Conservation (phyloP, 1,140 invertebrate species). For the Neodiprion fabricii region DNA sequence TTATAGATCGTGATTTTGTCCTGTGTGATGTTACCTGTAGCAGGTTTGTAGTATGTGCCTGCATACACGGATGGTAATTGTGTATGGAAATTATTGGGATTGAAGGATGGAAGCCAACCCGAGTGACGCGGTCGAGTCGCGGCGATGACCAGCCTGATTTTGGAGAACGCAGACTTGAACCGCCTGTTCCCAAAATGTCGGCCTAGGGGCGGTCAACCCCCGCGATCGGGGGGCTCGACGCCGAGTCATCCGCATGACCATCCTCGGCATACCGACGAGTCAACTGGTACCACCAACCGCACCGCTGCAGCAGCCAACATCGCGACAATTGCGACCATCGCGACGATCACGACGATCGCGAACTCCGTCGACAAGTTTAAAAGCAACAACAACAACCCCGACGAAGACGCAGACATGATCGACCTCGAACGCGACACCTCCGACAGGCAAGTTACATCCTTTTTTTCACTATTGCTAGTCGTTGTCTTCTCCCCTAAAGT, state of each 20-base stretch:
- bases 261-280: slow-evolving; percentile 41
- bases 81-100: not conserved
- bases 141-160: slow-evolving; percentile 63
- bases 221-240: slow-evolving; percentile 44
- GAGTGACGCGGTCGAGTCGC: slow-evolving; percentile 43
- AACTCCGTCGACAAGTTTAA: not conserved
- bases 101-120: slow-evolving; percentile 46
- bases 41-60: too few relatives aligned
- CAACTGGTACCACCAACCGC: slow-evolving; percentile 40
- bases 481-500: not conserved
- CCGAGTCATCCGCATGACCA: slow-evolving; percentile 50
- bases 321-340: not conserved
- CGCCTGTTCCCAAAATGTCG: slow-evolving; percentile 62
- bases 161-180: slow-evolving; percentile 61
- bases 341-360: not conserved
- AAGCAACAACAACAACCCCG: not conserved
- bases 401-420: slow-evolving; percentile 48
- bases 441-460: slow-evolving; percentile 52
- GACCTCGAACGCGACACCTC: slow-evolving; percentile 58
- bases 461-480: not conserved
- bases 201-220: slow-evolving; percentile 58
- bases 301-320: slow-evolving; percentile 28
- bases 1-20: too few relatives aligned
- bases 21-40: too few relatives aligned
- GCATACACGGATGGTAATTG: too few relatives aligned